Conservation (phyloP, 1,140 invertebrate species). For the Diplogasteroides magnus region DNA sequence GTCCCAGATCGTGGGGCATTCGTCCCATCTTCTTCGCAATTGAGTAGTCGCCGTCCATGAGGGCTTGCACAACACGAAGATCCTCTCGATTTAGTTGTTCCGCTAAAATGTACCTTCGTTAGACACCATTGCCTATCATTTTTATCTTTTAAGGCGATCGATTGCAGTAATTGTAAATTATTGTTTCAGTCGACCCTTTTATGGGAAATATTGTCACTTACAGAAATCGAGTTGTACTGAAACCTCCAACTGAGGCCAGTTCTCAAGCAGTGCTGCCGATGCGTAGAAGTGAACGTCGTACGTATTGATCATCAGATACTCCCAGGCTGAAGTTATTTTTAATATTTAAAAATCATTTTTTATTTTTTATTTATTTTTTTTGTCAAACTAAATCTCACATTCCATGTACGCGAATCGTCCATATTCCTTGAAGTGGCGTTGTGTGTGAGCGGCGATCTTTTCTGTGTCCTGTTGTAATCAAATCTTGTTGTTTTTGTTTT, state of each 20-base stretch:
- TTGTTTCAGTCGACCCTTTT: not conserved
- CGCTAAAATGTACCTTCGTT: constrained; percentile 15
- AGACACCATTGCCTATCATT: too few species aligned
- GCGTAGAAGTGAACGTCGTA: constrained; percentile 95
- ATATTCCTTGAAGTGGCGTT: constrained; percentile 55
- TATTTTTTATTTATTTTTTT: too few species aligned
- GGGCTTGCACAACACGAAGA: not conserved
- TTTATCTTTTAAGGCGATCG: not conserved
- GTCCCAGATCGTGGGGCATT: constrained; percentile 84
- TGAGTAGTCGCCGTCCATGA: constrained; percentile 11
- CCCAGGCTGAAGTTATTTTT: constrained; percentile 65
- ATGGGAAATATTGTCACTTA: constrained; percentile 11
- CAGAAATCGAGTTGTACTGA: constrained; percentile 73
- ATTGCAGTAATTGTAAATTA: not conserved
- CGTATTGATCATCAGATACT: constrained; percentile 91
- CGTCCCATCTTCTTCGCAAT: constrained; percentile 49
- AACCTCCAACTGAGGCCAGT: constrained; percentile 84
- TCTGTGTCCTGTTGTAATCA: constrained; percentile 28
- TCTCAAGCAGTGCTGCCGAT: constrained; percentile 75
- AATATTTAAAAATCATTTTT: constrained; percentile 18
- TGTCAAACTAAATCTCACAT: constrained; percentile 53
- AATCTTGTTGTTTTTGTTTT: too few species aligned
- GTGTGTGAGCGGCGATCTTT: constrained; percentile 37
- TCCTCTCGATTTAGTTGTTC: constrained; percentile 33
- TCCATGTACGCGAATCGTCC: constrained; percentile 61